These are phyloP conservation scores for Petrocephalus sullivani DNA, from an alignment of 2,797 vertebrate genomes.

Conservation along the genomic window DNA sequence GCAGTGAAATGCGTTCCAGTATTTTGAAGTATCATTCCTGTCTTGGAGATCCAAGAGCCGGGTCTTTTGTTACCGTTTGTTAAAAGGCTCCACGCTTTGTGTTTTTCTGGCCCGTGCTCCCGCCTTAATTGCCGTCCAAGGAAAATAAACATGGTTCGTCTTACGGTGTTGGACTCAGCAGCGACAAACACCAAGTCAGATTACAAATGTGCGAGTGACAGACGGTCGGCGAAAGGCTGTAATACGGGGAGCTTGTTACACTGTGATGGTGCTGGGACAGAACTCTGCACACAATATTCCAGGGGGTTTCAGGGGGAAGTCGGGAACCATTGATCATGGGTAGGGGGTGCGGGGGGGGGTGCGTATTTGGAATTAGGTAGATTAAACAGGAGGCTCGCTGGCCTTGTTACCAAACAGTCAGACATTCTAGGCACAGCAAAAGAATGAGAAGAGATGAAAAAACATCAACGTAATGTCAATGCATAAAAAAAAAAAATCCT, in stretches of 20 bases:
- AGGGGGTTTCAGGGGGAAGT: background rate
- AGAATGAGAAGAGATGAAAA: background rate
- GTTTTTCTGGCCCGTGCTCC: background rate
- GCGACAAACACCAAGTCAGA: background rate
- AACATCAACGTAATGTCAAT: background rate
- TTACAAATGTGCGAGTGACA: background rate
- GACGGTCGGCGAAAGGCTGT: background rate
- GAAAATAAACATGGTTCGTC: background rate
- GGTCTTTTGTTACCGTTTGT: background rate
- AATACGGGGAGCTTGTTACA: background rate
- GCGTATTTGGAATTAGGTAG: background rate
- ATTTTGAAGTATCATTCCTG: constrained; percentile 1
- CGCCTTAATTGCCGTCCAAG: background rate
- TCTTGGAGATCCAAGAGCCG: background rate
- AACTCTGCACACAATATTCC: background rate
- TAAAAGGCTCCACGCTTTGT: background rate
- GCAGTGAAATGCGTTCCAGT: background rate
- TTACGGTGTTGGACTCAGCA: background rate
- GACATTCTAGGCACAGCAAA: background rate
- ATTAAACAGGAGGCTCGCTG: background rate
- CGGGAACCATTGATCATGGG: background rate
- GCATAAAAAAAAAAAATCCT: background rate
- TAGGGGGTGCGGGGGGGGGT: background rate
- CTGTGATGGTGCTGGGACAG: background rate
- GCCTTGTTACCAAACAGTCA: background rate